Percentiles rank a stretch among this genome's conserved stretches.
phyloP scores from a whole-genome alignment of 1,140 invertebrate species.

The Nasonia vitripennis region DNA sequence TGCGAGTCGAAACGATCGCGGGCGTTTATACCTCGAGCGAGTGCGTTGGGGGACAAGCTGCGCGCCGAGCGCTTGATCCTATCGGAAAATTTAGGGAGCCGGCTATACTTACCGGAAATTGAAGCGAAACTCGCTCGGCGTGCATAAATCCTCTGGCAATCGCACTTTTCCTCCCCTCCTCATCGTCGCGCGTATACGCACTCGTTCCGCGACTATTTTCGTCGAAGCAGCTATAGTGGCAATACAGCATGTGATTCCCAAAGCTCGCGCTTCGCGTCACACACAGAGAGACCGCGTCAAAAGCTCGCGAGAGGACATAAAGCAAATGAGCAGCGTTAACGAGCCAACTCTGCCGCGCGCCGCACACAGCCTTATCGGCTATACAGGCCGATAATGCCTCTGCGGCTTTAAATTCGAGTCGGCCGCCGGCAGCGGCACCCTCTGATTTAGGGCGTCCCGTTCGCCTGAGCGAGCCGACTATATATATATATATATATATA shows the following conservation, averaged over 20 bases:
- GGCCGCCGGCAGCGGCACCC: slow-evolving; percentile 56
- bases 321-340: slow-evolving; percentile 35
- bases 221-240: neutral
- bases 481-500: no score
- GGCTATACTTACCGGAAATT: slow-evolving; percentile 63
- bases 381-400: slow-evolving; percentile 49
- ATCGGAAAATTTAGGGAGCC: slow-evolving; percentile 67
- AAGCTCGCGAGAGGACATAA: slow-evolving; percentile 23
- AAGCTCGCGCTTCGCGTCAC: neutral
- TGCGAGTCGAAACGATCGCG: neutral
- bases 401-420: slow-evolving; percentile 60
- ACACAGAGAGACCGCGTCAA: neutral
- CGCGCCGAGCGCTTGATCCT: slow-evolving; percentile 55
- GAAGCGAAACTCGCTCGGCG: slow-evolving; percentile 52
- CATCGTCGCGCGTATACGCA: neutral
- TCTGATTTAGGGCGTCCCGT: slow-evolving; percentile 60
- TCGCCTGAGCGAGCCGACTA: neutral
- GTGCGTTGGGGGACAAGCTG: slow-evolving; percentile 61
- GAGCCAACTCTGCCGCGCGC: neutral
- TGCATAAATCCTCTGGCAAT: slow-evolving; percentile 2
- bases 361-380: neutral
- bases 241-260: neutral
- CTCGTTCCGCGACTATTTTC: neutral
- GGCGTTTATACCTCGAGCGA: slow-evolving; percentile 49
- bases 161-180: no score